Evolutionary conservation across 2,797 vertebrate genomes (phyloP).

Genomic region (Xerus rutilus): DNA sequence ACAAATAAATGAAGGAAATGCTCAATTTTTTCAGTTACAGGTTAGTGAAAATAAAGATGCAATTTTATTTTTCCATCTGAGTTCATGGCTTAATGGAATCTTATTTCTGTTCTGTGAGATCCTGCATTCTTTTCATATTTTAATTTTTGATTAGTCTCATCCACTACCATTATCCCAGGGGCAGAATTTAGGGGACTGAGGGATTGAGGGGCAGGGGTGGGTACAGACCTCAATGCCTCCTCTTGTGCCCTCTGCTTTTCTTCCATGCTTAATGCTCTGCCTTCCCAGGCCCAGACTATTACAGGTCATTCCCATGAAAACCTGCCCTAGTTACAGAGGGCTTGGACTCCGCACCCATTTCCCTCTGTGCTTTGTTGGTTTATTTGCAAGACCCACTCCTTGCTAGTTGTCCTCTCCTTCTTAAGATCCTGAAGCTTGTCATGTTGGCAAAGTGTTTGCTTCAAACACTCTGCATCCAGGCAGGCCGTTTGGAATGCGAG

Average conservation of each 20-base stretch:
- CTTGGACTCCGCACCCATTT: background rate
- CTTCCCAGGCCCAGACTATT: background rate
- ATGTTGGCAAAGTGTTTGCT: conserved; percentile 35
- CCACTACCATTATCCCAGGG: background rate
- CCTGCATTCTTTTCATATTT: background rate
- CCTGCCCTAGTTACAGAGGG: background rate
- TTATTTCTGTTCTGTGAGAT: background rate
- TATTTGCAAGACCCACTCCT: background rate
- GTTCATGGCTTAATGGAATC: background rate
- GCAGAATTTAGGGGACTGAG: background rate
- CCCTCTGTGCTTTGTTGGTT: background rate
- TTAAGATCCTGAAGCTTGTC: conserved; percentile 12
- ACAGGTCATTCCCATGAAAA: background rate
- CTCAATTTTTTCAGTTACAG: conserved; percentile 34
- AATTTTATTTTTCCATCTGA: background rate
- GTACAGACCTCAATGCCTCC: background rate
- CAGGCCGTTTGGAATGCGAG: conserved; percentile 11
- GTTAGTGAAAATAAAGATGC: conserved; percentile 48
- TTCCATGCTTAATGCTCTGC: background rate
- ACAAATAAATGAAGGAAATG: conserved; percentile 34
- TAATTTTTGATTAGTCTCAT: background rate
- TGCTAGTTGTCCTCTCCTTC: conserved; percentile 17
- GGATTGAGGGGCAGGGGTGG: background rate
- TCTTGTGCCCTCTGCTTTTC: background rate
- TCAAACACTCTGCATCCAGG: conserved; percentile 5